These are phyloP conservation scores for Sylvilagus bachmani DNA, from an alignment of 2,113 vertebrate genomes.

Conservation along the genomic window DNA sequence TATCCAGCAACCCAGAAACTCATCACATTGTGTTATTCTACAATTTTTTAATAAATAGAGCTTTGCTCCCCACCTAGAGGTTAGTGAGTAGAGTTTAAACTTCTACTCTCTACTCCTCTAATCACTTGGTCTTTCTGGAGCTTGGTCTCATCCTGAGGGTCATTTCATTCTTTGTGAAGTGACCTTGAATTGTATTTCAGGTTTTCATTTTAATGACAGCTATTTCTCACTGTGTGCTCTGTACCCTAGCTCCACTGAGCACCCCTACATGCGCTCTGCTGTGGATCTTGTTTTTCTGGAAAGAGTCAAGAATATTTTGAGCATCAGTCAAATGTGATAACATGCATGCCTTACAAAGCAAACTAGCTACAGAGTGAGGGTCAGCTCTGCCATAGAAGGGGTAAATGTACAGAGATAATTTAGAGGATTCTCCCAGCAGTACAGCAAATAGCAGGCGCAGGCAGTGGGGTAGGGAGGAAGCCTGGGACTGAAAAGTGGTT, in stretches of 20 bases:
- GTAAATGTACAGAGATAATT: rapidly evolving
- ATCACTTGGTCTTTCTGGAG: neutral
- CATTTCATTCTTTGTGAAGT: too few species aligned
- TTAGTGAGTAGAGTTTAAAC: neutral
- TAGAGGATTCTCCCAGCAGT: neutral
- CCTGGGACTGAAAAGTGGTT: neutral
- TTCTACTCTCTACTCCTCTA: neutral
- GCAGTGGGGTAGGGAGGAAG: neutral
- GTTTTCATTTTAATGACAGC: too few species aligned
- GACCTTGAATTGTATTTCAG: too few species aligned
- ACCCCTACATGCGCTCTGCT: too few species aligned
- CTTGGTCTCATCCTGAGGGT: neutral
- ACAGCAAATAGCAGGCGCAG: neutral
- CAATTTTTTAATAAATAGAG: neutral
- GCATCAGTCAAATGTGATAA: neutral
- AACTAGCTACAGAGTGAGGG: neutral
- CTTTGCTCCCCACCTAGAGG: neutral
- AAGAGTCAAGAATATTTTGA: neutral
- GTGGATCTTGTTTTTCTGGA: neutral
- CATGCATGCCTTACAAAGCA: neutral
- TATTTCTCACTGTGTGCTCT: too few species aligned
- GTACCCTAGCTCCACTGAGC: too few species aligned
- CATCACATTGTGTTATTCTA: too few species aligned
- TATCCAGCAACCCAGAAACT: neutral
- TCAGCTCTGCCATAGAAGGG: neutral